Conservation (phyloP, 2,888 invertebrate genomes). For the Polydrusus tereticollis region DNA sequence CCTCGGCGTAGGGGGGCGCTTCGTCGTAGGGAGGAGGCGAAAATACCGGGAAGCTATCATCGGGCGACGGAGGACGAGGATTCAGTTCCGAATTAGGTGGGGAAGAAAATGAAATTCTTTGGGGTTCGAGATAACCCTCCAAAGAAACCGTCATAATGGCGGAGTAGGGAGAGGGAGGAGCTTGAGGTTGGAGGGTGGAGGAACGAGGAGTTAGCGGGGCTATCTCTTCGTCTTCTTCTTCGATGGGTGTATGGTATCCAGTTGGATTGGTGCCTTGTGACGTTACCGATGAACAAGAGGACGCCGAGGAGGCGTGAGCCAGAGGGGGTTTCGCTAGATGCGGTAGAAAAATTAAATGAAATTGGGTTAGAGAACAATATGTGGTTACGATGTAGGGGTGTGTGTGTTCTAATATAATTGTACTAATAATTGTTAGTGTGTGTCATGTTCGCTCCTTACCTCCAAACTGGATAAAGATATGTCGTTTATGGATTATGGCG, state of each 20-base stretch:
- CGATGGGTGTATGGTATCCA: conserved; percentile 85
- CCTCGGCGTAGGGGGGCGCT: conserved; percentile 64
- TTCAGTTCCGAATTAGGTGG: conserved; percentile 81
- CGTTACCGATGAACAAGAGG: conserved; percentile 74
- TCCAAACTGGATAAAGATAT: neutral
- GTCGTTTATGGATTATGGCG: no score
- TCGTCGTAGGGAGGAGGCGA: conserved; percentile 81
- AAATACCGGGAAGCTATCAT: conserved; percentile 88
- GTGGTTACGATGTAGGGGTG: neutral
- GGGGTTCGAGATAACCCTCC: conserved; percentile 88
- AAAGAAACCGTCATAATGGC: conserved; percentile 87
- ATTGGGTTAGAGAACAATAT: conserved; percentile 12
- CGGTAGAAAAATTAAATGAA: conserved; percentile 2
- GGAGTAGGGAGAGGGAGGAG: conserved; percentile 83
- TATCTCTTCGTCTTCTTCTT: conserved; percentile 66
- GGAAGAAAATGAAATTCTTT: conserved; percentile 84
- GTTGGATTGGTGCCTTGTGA: conserved; percentile 74
- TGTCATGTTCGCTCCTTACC: neutral
- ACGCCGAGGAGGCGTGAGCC: conserved; percentile 71
- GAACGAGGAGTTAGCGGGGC: conserved; percentile 71
- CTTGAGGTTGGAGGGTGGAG: conserved; percentile 68
- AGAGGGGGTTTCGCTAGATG: conserved; percentile 65
- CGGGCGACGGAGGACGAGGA: conserved; percentile 78
- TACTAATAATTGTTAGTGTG: no score
- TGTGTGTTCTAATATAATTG: neutral